Conservation (phyloP, 2,888 invertebrate genomes). For the Cyclophora albipunctata region DNA sequence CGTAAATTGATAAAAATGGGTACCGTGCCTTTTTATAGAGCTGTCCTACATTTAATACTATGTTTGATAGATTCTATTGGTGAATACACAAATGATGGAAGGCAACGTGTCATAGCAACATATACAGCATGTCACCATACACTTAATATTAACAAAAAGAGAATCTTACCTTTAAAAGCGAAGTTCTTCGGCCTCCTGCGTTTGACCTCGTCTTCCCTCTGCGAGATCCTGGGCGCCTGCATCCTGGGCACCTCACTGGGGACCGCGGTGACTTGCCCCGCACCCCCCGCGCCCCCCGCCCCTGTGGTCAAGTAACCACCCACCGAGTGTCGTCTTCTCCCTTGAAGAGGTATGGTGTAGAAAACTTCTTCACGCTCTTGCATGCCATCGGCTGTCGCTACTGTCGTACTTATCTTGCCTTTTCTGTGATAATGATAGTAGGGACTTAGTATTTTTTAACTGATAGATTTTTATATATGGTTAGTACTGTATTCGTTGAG, state of each 20-base stretch:
- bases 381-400: slow-evolving; percentile 49
- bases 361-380: slow-evolving; percentile 78
- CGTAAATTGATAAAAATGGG: no score
- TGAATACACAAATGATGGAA: no score
- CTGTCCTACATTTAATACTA: no score
- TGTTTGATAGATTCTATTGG: no score
- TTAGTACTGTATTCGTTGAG: no score
- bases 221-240: slow-evolving; percentile 63
- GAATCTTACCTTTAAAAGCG: slow-evolving; percentile 54
- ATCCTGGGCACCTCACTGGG: slow-evolving; percentile 73
- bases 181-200: slow-evolving; percentile 63
- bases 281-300: slow-evolving; percentile 26
- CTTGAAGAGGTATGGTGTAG: slow-evolving; percentile 70
- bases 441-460: no score
- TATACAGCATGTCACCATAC: no score
- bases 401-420: slow-evolving; percentile 58
- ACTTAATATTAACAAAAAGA: no score
- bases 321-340: slow-evolving; percentile 78
- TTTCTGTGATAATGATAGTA: slow-evolving; percentile 34
- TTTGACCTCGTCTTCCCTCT: slow-evolving; percentile 53
- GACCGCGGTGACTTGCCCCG: slow-evolving; percentile 62
- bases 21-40: no score
- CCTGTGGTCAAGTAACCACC: slow-evolving; percentile 77
- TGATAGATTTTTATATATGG: no score
- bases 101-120: no score